Evolutionary conservation across 2,797 vertebrate genomes (phyloP), one percentile per base, ranked within the genome.

Genomic region (Argyrosomus regius): DNA sequence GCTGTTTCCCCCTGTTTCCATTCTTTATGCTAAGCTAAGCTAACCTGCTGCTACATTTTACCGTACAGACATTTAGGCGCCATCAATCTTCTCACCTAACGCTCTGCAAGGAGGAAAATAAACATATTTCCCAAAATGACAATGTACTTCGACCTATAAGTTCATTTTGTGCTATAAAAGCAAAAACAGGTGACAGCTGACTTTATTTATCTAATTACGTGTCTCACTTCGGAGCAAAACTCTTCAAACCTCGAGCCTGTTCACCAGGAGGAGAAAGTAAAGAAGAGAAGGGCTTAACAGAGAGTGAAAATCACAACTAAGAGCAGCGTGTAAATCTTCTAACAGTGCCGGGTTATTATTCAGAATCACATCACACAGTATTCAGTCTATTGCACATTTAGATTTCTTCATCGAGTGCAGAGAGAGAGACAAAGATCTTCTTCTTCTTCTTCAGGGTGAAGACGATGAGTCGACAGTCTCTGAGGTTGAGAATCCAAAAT

Each of bases 311-410:
- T 50, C 67, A 81, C 57, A 58, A 58, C 39, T 65, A 56, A 71
- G 45, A 75, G 81, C 26, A 43, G 84, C 18, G 62, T 76, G 57
- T 77, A 17, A 8, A 72, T 67, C 58, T 77, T 74, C 45, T n/a
- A 49, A 82, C 83, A 85, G 81, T 83, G 76, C 70, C 80, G 66
- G 60, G 67, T 88, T 76, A 83, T 62, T 80, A 35, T 71, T 75
- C 31, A 59, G 70, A 84, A 67, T 72, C 12, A 8, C 75, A 68
- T 85, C 84, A 93, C 87, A 91, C 84, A 78, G 57, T 75, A 73
- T 91, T 83, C 76, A 82, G 79, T 88, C 83, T 88, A 93, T 94
- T 94, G 90, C 90, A 94, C 93, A 81, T 86, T 39, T 62, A 72
- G 75, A 84, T 79, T 79, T 83, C 71, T 89, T 89, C 69, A 54